A percentile compares a stretch with the other conserved stretches of the same genome.
These are phyloP conservation scores for Caenorhabditis tropicalis DNA, from an alignment of 1,140 invertebrate genomes.

Conservation along the genomic window DNA sequence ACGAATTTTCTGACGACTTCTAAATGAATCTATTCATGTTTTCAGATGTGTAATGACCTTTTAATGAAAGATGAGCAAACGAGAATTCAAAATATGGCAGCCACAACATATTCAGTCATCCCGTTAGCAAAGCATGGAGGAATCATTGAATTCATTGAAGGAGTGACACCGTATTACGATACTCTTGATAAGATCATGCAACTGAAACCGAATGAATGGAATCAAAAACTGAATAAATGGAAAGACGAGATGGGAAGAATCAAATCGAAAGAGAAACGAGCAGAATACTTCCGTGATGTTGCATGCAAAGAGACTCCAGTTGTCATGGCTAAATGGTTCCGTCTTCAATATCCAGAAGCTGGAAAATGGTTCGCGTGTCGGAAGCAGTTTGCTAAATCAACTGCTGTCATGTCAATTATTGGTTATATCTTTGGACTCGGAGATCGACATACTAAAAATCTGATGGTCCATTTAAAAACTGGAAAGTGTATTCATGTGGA, in stretches of 20 bases:
- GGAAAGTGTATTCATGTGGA: slow-evolving; percentile 96
- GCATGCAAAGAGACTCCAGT: slow-evolving; percentile 1
- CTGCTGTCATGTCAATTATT: slow-evolving; percentile 96
- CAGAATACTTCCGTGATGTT: not conserved
- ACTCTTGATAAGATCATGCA: not conserved
- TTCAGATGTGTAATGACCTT: slow-evolving; percentile 26
- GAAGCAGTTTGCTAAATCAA: slow-evolving; percentile 75
- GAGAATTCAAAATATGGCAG: not conserved
- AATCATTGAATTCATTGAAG: slow-evolving; percentile 28
- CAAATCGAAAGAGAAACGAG: not conserved
- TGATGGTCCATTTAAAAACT: slow-evolving; percentile 86
- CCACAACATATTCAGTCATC: not conserved
- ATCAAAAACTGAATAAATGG: not conserved
- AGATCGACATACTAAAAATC: slow-evolving; percentile 97
- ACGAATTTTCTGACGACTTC: not conserved
- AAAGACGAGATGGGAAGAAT: not conserved
- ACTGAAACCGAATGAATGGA: not conserved
- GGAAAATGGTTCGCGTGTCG: not conserved
- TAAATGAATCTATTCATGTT: not conserved
- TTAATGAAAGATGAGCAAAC: slow-evolving; percentile 26
- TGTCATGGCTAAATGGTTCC: slow-evolving; percentile 26
- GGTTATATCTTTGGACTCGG: slow-evolving; percentile 93
- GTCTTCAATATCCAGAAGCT: slow-evolving; percentile 2
- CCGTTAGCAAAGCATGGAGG: not conserved
- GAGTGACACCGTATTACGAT: not conserved